Evolutionary conservation across 2,797 vertebrate species (phyloP), one percentile per base, ranked within the genome.

Genomic region (Rhinella marina): DNA sequence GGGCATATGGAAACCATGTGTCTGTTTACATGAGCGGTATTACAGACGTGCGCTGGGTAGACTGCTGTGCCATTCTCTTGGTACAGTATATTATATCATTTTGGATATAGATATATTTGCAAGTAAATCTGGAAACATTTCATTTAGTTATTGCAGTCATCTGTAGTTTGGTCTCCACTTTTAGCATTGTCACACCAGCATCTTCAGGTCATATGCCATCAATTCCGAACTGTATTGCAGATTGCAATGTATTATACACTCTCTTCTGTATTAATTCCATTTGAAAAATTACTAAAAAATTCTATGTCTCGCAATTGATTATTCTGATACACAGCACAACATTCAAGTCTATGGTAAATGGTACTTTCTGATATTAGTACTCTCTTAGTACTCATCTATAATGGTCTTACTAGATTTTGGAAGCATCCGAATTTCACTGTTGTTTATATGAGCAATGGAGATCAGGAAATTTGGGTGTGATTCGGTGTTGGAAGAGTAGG

Each of bases 1-100:
- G 83, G 62, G 56, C 87, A 88, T 84, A 41, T 88, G 86, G 81
- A 66, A 54, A 57, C 70, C 86, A 87, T 77, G 32, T 83, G 81
- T 77, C 56, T 25, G n/a, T 64, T 16, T 75, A 75, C 52, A 25
- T 72, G 64, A 52, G 14, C 62, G 14, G 56, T 72, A 57, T 23
- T 73, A 25, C 7, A 32, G 11, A 29, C 19, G 1, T 52, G 54
- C 10, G 19, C n/a, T 29, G 62, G 57, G n/a, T 29, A 14, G 29
- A 54, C 13, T 70, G 1, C 5, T n/a, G 11, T 25, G 48, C 23
- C 21, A 25, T 10, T 23, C 11, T 25, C 23, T 14, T n/a, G 21
- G 21, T 76, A 14, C n/a, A n/a, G 68, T 16, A 76, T 23, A 76
- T n/a, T 76, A 3, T 13, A 76, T 52, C 21, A 50, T 76, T 50